Evolutionary conservation across 2,113 vertebrate genomes (phyloP), one percentile per base, ranked within the genome.

Genomic region (Synchiropus splendidus): DNA sequence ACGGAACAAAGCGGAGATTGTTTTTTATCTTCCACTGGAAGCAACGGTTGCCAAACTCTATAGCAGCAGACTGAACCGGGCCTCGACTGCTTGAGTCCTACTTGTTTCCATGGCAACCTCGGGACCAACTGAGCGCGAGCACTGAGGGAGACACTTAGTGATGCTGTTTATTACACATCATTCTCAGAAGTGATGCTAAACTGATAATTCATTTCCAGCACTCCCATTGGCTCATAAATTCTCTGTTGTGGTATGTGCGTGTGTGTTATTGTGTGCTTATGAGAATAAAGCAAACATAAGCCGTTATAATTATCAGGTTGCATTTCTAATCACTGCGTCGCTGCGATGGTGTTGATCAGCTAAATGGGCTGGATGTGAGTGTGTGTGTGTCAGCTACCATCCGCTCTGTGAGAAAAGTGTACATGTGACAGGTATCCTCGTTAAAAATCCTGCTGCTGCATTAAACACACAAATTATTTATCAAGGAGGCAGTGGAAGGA

Each of bases 381-480:
- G 11, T 48, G 39, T 33, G 45, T 18, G 43, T 33, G 16, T 71
- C 61, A 47, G 54, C 39, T 36, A 33, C 35, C 45, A 42, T 64
- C 51, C 37, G 15, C 9, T 31, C 53, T 32, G 3, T 34, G 49
- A 60, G 60, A 39, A 33, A 56, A 53, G 49, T 38, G 45, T 57
- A 45, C 64, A 48, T 65, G 68, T 79, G 77, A 79, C 61, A 69
- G 64, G 66, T 65, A 70, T 61, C 61, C 74, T 77, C 17, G 61
- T 76, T 82, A 75, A 79, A 27, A 75, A 82, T 76, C 61, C 78
- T 65, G 48, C 61, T 35, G 67, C 67, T 1, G 56, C 31, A 59
- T 73, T 72, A 73, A 74, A 61, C 61, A 45, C 70, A 73, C 76
- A 75, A 83, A 80, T 83, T 68, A 83, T 83, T 83, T 68, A 83